A percentile compares a stretch with the other conserved stretches of the same genome.
These are phyloP conservation scores for Upupa epops DNA, from an alignment of 2,113 vertebrate species.

Conservation along the genomic window DNA sequence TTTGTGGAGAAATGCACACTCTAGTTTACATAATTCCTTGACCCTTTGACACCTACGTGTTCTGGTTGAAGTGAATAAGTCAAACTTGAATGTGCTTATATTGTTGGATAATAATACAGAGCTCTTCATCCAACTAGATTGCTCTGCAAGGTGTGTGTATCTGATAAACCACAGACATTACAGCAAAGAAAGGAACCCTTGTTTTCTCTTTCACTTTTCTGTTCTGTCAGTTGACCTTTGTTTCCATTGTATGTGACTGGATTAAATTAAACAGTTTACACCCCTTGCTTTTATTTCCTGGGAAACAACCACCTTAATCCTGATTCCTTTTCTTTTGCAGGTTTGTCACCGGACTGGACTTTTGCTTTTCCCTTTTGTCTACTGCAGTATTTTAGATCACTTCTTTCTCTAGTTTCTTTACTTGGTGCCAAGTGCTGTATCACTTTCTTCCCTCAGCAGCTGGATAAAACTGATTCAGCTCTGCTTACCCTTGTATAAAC, in stretches of 20 bases:
- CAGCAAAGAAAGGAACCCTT: conserved; percentile 39
- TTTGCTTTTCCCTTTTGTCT: not conserved
- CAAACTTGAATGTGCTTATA: conserved; percentile 59
- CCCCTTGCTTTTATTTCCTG: conserved; percentile 2
- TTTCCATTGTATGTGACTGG: conserved; percentile 21
- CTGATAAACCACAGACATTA: conserved; percentile 28
- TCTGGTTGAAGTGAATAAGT: conserved; percentile 43
- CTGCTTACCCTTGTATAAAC: not conserved
- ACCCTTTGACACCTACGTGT: conserved; percentile 12
- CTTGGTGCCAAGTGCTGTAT: not conserved
- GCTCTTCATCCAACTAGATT: conserved; percentile 52
- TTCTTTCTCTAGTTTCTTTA: not conserved
- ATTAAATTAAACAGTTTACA: conserved; percentile 43
- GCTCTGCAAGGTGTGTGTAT: conserved; percentile 43
- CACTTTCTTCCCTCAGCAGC: not conserved
- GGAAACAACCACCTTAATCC: conserved; percentile 12
- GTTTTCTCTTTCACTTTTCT: conserved; percentile 15
- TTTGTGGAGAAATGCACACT: not conserved
- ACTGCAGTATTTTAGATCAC: not conserved
- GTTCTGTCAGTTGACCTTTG: conserved; percentile 28
- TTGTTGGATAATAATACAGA: conserved; percentile 46
- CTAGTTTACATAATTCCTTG: conserved; percentile 10
- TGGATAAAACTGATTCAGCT: not conserved
- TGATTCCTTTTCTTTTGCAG: not conserved
- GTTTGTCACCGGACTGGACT: not conserved